Evolutionary conservation across 1,140 invertebrate species (phyloP).

Genomic region (Ostrea edulis): DNA sequence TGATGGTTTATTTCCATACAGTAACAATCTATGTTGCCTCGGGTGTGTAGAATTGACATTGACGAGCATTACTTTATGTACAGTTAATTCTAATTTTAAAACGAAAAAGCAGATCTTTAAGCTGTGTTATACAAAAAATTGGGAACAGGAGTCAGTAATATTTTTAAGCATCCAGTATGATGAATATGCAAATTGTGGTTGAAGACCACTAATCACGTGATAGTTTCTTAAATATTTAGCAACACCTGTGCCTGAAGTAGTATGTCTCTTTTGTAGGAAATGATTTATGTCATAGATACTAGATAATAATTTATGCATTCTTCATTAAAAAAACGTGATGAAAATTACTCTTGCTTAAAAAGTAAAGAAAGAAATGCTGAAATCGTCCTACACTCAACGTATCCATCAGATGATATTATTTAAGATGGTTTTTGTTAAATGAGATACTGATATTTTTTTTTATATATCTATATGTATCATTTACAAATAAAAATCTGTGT

Average conservation of each 20-base stretch:
- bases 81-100: too few relatives aligned
- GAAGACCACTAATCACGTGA: conserved; percentile 14
- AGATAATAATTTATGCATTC: conserved; percentile 33
- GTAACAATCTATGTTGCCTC: neutral
- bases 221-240: conserved; percentile 23
- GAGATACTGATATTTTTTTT: neutral
- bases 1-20: neutral
- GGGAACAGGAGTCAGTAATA: neutral
- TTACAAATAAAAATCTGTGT: neutral
- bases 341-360: conserved; percentile 11
- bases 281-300: conserved; percentile 30
- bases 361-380: neutral
- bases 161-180: neutral
- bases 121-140: neutral
- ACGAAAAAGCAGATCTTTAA: too few relatives aligned
- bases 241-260: conserved; percentile 22
- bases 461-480: neutral
- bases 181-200: conserved; percentile 20
- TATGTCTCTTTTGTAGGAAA: conserved; percentile 20
- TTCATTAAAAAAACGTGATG: conserved; percentile 33
- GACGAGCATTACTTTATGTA: too few relatives aligned
- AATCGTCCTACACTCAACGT: neutral
- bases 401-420: neutral
- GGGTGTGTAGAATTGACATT: neutral
- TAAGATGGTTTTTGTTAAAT: too few relatives aligned